A percentile compares a stretch with the other conserved stretches of the same genome.
These are phyloP conservation scores for Lasioglossum marginatum DNA, from an alignment of 2,888 invertebrate genomes.

Conservation along the genomic window DNA sequence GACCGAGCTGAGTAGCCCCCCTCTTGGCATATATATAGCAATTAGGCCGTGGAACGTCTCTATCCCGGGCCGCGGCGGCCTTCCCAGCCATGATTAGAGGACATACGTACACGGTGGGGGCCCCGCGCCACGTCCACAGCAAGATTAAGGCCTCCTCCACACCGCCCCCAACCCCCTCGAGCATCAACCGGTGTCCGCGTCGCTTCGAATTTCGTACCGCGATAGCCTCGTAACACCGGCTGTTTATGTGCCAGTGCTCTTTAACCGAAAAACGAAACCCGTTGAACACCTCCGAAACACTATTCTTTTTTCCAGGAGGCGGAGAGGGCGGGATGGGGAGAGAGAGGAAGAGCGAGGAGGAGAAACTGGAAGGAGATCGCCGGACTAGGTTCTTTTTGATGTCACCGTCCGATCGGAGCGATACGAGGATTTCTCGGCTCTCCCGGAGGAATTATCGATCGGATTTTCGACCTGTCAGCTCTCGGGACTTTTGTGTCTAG, in stretches of 20 bases:
- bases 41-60: slow-evolving; percentile 80
- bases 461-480: slow-evolving; percentile 14
- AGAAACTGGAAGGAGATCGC: neutral
- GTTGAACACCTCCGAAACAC: slow-evolving; percentile 2
- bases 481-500: neutral
- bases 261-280: slow-evolving; percentile 25
- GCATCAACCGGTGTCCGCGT: slow-evolving; percentile 23
- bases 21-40: slow-evolving; percentile 77
- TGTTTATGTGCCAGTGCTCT: slow-evolving; percentile 51
- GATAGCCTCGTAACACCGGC: slow-evolving; percentile 57
- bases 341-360: neutral
- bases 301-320: neutral
- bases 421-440: neutral
- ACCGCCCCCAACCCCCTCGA: slow-evolving; percentile 50
- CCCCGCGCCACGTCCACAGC: slow-evolving; percentile 58
- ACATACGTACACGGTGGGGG: slow-evolving; percentile 71
- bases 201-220: slow-evolving; percentile 51
- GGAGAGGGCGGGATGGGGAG: neutral
- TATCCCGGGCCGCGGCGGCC: slow-evolving; percentile 77
- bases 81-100: slow-evolving; percentile 81
- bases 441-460: slow-evolving; percentile 2
- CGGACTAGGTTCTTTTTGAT: slow-evolving; percentile 11
- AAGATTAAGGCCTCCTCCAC: slow-evolving; percentile 70
- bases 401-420: slow-evolving; percentile 1
- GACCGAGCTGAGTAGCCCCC: slow-evolving; percentile 60